Evolutionary conservation across 1,140 invertebrate genomes (phyloP).

Genomic region (Halyomorpha halys): DNA sequence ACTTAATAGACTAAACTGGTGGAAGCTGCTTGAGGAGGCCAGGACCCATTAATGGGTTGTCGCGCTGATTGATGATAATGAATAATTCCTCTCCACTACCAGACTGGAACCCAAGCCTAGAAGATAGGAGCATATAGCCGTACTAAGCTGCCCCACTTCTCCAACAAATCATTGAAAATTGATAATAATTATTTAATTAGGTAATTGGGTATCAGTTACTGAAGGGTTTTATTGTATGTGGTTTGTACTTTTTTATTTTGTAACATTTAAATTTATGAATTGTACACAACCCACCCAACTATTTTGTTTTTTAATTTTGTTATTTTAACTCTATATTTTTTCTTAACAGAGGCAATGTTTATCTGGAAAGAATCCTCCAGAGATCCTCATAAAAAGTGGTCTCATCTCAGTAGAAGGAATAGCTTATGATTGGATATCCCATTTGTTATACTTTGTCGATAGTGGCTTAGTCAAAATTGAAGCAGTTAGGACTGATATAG

Average conservation of each 20-base stretch:
- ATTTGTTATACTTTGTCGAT: conserved; percentile 86
- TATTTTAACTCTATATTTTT: background rate
- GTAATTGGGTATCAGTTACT: too few relatives aligned
- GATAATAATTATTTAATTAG: too few relatives aligned
- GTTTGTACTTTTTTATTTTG: background rate
- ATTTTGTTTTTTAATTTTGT: background rate
- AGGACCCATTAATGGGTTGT: too few relatives aligned
- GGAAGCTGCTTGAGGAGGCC: too few relatives aligned
- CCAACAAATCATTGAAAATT: too few relatives aligned
- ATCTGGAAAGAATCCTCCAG: conserved; percentile 46
- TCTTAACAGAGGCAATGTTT: conserved; percentile 55
- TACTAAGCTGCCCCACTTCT: too few relatives aligned
- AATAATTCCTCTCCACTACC: too few relatives aligned
- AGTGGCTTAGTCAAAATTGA: conserved; percentile 65
- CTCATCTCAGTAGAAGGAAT: conserved; percentile 82
- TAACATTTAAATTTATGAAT: background rate
- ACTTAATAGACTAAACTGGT: too few relatives aligned
- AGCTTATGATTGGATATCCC: conserved; percentile 87
- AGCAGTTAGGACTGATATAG: conserved; percentile 60
- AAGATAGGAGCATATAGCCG: too few relatives aligned
- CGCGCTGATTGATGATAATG: too few relatives aligned
- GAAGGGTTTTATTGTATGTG: background rate
- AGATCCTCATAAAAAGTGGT: conserved; percentile 60
- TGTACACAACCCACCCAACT: background rate
- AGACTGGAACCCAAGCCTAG: too few relatives aligned